Evolutionary conservation across 2,888 invertebrate genomes (phyloP).

Genomic region (Julus scanicus): DNA sequence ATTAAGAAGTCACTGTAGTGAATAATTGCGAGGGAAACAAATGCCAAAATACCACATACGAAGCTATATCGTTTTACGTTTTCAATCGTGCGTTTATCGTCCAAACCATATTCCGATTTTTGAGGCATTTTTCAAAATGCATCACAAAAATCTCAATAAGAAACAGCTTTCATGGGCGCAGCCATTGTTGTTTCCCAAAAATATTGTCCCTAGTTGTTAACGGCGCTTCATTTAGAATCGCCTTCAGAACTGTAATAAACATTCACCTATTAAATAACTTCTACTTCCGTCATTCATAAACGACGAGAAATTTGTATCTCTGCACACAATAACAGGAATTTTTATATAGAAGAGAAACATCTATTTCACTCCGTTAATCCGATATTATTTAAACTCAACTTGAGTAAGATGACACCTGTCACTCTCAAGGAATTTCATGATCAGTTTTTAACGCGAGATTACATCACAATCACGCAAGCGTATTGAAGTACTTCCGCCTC

Average conservation of each 20-base stretch:
- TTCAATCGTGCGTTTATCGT: not conserved
- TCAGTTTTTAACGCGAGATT: too few species aligned
- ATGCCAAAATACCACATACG: not conserved
- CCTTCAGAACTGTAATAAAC: not conserved
- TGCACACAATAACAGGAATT: too few species aligned
- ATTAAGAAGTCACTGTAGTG: not conserved
- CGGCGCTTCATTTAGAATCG: not conserved
- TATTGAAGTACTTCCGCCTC: not conserved
- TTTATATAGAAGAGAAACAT: too few species aligned
- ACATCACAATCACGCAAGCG: not conserved
- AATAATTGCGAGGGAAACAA: not conserved
- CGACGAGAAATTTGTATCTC: too few species aligned
- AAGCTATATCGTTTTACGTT: not conserved
- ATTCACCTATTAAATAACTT: too few species aligned
- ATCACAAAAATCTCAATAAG: not conserved
- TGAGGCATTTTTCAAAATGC: not conserved
- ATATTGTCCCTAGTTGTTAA: not conserved
- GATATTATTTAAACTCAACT: too few species aligned
- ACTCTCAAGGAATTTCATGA: too few species aligned
- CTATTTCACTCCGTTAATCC: too few species aligned
- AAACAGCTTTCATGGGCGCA: not conserved
- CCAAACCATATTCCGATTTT: not conserved
- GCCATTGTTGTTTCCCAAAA: not conserved
- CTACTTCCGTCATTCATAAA: too few species aligned
- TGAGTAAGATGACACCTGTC: too few species aligned